These are phyloP conservation scores for Hippocampus comes DNA, from an alignment of 2,113 vertebrate genomes.

Conservation along the genomic window DNA sequence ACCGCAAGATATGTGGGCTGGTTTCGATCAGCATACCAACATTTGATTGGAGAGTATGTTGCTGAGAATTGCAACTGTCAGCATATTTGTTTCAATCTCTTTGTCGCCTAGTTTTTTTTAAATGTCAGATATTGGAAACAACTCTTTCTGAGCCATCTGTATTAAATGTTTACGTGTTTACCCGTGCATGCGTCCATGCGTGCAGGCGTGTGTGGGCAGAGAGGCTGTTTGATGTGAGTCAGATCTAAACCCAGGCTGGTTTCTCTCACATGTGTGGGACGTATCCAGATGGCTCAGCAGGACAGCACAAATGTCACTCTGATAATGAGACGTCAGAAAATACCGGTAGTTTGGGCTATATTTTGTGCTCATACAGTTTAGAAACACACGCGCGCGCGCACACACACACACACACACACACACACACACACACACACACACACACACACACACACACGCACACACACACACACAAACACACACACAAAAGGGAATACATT, in stretches of 20 bases:
- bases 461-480: too few species aligned
- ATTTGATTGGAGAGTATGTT: constrained; percentile 36
- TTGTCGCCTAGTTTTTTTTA: constrained; percentile 57
- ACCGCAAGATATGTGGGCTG: constrained; percentile 1
- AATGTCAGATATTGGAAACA: constrained; percentile 77
- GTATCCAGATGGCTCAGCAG: constrained; percentile 78
- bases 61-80: constrained; percentile 22
- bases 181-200: constrained; percentile 38
- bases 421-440: too few species aligned
- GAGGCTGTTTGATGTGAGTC: constrained; percentile 79
- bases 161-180: constrained; percentile 54
- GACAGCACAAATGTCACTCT: constrained; percentile 79
- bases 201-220: constrained; percentile 69
- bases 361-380: neutral
- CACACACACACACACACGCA: too few species aligned
- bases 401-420: too few species aligned
- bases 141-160: constrained; percentile 60
- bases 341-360: constrained; percentile 54
- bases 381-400: neutral
- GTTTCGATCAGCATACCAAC: constrained; percentile 14
- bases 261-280: constrained; percentile 79
- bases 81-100: constrained; percentile 34
- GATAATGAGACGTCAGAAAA: constrained; percentile 69
- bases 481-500: too few species aligned
- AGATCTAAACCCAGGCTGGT: constrained; percentile 75